Percentiles rank a stretch among this genome's conserved stretches.
Evolutionary conservation across 2,113 vertebrate genomes (phyloP).

Genomic region (Pipra filicauda): DNA sequence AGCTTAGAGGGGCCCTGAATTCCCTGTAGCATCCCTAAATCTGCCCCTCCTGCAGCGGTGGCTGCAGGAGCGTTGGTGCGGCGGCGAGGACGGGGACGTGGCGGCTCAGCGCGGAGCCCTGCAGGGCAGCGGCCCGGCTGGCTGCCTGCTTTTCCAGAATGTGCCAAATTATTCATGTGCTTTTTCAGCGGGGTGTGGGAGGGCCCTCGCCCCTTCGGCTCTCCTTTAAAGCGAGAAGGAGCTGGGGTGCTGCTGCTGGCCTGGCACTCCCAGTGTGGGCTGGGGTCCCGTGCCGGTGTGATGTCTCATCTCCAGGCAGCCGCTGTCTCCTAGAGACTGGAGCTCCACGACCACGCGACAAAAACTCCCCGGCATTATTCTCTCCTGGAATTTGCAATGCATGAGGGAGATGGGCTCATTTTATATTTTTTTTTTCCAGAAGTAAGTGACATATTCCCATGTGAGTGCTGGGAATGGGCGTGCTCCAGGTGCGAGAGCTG

Average conservation of each 20-base stretch:
- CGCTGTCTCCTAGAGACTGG: conserved; percentile 49
- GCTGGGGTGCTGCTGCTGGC: background rate
- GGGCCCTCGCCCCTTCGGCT: background rate
- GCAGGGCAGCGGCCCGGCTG: background rate
- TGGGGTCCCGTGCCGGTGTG: background rate
- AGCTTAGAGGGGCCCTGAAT: background rate
- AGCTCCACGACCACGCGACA: background rate
- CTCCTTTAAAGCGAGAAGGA: background rate
- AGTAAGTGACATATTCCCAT: background rate
- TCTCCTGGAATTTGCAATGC: conserved; percentile 39
- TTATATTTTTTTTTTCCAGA: background rate
- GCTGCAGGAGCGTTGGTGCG: accelerated
- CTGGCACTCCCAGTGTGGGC: background rate
- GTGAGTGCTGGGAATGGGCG: background rate
- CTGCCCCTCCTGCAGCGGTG: background rate
- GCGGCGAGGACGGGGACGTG: accelerated
- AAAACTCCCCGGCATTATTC: conserved; percentile 27
- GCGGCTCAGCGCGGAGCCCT: background rate
- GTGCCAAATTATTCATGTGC: conserved; percentile 23
- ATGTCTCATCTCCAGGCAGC: conserved; percentile 48
- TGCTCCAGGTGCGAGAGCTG: background rate
- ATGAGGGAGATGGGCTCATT: conserved; percentile 28
- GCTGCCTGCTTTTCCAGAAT: conserved; percentile 17
- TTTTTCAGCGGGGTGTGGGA: background rate
- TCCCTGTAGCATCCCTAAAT: background rate